Conservation (phyloP, 1,140 invertebrate species). For the Caenorhabditis brenneri region DNA sequence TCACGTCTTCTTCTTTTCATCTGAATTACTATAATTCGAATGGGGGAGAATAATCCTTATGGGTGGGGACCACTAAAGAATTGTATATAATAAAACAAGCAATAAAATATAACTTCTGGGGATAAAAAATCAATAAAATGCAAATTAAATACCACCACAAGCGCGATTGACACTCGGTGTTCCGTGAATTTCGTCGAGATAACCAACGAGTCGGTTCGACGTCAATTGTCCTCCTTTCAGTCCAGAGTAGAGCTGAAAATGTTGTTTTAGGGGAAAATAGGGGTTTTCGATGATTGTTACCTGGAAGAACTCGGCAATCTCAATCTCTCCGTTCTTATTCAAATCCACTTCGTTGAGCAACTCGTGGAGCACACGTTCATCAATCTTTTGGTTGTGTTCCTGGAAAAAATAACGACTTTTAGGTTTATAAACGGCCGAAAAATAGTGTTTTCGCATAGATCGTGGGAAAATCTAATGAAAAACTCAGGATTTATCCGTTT, state of each 20-base stretch:
- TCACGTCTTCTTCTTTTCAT: background rate
- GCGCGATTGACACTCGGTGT: conserved; percentile 48
- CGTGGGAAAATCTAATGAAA: too few species aligned
- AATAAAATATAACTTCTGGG: too few species aligned
- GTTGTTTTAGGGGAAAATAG: too few species aligned
- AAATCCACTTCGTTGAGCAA: conserved; percentile 96
- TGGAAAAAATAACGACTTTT: too few species aligned
- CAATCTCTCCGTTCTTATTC: conserved; percentile 98
- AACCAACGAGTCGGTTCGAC: conserved; percentile 67
- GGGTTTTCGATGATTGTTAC: conserved; percentile 77
- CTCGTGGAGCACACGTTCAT: conserved; percentile 93
- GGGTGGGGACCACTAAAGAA: background rate
- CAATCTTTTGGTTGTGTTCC: conserved; percentile 87
- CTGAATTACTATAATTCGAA: conserved; percentile 37
- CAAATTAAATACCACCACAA: conserved; percentile 50
- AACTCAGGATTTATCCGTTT: too few species aligned
- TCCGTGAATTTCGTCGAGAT: conserved; percentile 66
- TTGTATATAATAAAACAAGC: background rate
- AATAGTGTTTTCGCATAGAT: too few species aligned
- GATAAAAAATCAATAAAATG: too few species aligned
- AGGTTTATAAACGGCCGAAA: too few species aligned
- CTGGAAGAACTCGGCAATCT: conserved; percentile 97
- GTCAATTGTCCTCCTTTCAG: conserved; percentile 69
- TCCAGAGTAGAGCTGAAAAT: conserved; percentile 68
- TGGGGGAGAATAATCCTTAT: background rate